A percentile compares a stretch with the other conserved stretches of the same genome.
These are phyloP conservation scores for Yponomeuta evonymella DNA, from an alignment of 2,888 invertebrate genomes.

Conservation along the genomic window DNA sequence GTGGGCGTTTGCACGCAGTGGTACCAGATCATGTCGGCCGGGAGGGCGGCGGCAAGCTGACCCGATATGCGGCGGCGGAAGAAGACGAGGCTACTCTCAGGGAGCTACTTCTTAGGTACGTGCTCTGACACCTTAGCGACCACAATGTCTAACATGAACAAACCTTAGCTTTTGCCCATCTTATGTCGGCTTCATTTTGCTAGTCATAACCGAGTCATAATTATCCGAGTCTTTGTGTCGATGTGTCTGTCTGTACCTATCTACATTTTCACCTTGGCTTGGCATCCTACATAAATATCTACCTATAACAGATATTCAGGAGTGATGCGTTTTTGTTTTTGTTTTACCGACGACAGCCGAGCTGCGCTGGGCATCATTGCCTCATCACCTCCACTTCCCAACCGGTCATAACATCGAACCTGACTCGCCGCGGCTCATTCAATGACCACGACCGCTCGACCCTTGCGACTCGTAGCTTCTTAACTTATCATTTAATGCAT, in stretches of 20 bases:
- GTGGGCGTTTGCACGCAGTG: conserved; percentile 69
- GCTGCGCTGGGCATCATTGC: neutral
- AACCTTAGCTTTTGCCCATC: conserved; percentile 12
- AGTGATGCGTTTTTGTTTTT: conserved; percentile 39
- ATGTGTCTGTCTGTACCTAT: conserved; percentile 30
- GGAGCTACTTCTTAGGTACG: conserved; percentile 95
- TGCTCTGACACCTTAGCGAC: conserved; percentile 48
- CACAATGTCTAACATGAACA: conserved; percentile 10
- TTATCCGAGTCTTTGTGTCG: conserved; percentile 26
- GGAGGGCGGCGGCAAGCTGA: conserved; percentile 78
- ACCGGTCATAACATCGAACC: conserved; percentile 16
- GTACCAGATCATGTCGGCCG: conserved; percentile 74
- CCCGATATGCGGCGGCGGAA: conserved; percentile 89
- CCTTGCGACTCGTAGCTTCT: conserved; percentile 2
- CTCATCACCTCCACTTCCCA: conserved; percentile 11
- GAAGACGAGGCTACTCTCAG: conserved; percentile 96
- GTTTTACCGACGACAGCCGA: neutral
- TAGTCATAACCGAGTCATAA: conserved; percentile 14
- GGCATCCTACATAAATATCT: conserved; percentile 62
- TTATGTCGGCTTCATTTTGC: conserved; percentile 14
- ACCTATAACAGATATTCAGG: conserved; percentile 60
- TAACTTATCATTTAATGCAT: conserved; percentile 11
- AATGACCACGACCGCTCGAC: conserved; percentile 1
- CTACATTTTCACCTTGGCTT: conserved; percentile 52
- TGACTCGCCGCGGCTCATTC: conserved; percentile 4